phyloP scores from a whole-genome alignment of 2,888 invertebrate genomes.

The Meliscaeva auricollis region DNA sequence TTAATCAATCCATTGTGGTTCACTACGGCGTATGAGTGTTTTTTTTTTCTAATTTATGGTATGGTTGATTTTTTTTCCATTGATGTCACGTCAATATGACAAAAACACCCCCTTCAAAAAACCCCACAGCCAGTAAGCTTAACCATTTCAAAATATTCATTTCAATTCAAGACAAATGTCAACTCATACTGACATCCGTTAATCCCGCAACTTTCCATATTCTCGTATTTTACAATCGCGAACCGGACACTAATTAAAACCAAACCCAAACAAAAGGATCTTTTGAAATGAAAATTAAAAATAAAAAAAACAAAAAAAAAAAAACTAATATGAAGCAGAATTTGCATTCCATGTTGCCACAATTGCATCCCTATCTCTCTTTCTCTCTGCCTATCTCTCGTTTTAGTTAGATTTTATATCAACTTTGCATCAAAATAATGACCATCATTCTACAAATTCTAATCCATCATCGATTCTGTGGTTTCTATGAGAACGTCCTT shows the following conservation, averaged over 20 bases:
- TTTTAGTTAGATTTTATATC: not conserved
- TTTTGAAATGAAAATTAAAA: constrained; percentile 3
- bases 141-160: not conserved
- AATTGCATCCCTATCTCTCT: not conserved
- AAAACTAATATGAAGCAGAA: constrained; percentile 8
- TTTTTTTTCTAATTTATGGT: not conserved
- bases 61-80: too few species aligned
- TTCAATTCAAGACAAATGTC: constrained; percentile 11
- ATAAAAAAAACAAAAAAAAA: not conserved
- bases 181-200: not conserved
- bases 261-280: constrained; percentile 7
- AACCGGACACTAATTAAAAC: constrained; percentile 36
- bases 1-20: too few species aligned
- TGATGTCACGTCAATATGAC: too few species aligned
- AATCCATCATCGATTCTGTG: constrained; percentile 42
- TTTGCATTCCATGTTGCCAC: constrained; percentile 1
- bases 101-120: too few species aligned
- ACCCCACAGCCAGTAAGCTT: not conserved
- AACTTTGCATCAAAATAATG: constrained; percentile 13
- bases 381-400: not conserved
- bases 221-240: not conserved
- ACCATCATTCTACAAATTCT: constrained; percentile 23
- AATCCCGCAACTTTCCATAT: not conserved
- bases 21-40: not conserved
- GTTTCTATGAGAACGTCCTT: constrained; percentile 8